phyloP scores from a whole-genome alignment of 2,888 invertebrate species.

The Leucophora obtusa region DNA sequence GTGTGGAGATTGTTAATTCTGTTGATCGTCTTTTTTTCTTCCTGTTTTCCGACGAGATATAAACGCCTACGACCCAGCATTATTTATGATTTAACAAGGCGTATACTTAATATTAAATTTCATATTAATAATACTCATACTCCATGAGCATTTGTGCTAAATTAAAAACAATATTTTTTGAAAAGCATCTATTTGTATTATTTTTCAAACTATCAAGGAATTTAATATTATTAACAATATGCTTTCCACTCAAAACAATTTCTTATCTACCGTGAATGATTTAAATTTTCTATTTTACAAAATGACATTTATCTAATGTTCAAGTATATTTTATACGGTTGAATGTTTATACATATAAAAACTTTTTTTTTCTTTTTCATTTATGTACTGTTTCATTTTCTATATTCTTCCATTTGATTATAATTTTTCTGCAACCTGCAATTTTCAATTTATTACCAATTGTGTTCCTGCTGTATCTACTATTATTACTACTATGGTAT shows the following conservation, averaged over 20 bases:
- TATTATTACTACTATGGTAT: no score
- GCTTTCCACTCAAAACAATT: neutral
- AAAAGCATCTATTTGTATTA: neutral
- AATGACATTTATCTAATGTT: neutral
- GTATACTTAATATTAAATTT: neutral
- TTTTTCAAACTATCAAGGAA: neutral
- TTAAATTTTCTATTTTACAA: neutral
- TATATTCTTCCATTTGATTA: conserved; percentile 15
- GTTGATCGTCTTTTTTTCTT: no score
- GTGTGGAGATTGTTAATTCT: no score
- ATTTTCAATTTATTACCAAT: conserved; percentile 34
- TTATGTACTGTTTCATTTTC: neutral
- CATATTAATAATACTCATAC: neutral
- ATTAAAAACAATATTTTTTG: neutral
- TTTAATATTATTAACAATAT: neutral
- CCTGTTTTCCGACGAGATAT: no score
- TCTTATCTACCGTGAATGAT: neutral
- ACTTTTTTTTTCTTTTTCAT: neutral
- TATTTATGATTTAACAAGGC: neutral
- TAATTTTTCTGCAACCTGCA: conserved; percentile 27
- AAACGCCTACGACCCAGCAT: no score
- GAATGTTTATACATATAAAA: neutral
- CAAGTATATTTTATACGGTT: neutral
- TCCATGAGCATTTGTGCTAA: neutral
- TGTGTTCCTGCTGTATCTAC: neutral